A percentile compares a stretch with the other conserved stretches of the same genome.
These are phyloP conservation scores for Brachyhypopomus occidentalis DNA, from an alignment of 2,113 vertebrate genomes.

Conservation along the genomic window DNA sequence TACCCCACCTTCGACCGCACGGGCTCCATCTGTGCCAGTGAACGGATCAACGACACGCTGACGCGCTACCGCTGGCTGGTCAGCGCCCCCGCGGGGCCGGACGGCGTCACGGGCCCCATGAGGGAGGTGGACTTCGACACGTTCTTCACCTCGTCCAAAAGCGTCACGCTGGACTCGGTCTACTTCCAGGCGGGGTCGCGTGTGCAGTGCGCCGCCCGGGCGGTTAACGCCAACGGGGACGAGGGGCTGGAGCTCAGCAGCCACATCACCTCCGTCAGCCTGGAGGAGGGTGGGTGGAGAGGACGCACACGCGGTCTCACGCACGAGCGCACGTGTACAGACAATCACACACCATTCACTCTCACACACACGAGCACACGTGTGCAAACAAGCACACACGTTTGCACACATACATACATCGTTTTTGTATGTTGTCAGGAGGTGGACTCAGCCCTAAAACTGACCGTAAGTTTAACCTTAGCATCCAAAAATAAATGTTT, in stretches of 20 bases:
- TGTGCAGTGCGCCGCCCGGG: slow-evolving; percentile 78
- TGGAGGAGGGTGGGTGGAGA: slow-evolving; percentile 74
- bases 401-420: too few relatives aligned
- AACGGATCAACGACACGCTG: slow-evolving; percentile 82
- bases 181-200: slow-evolving; percentile 84
- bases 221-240: slow-evolving; percentile 78
- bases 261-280: slow-evolving; percentile 72
- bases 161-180: slow-evolving; percentile 81
- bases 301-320: too few relatives aligned
- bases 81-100: slow-evolving; percentile 76
- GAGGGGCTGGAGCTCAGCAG: slow-evolving; percentile 82
- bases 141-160: slow-evolving; percentile 84
- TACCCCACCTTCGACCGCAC: slow-evolving; percentile 84
- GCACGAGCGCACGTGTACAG: too few relatives aligned
- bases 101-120: slow-evolving; percentile 84
- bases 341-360: too few relatives aligned
- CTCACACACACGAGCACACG: too few relatives aligned
- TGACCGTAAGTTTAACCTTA: too few relatives aligned
- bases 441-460: too few relatives aligned
- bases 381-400: too few relatives aligned
- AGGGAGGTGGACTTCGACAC: slow-evolving; percentile 82
- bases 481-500: too few relatives aligned
- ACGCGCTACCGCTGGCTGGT: slow-evolving; percentile 82
- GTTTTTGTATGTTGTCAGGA: too few relatives aligned
- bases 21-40: slow-evolving; percentile 77